Percentiles rank a stretch among this genome's conserved stretches.
Evolutionary conservation across 2,797 vertebrate genomes (phyloP).

Genomic region (Rousettus madagascariensis): DNA sequence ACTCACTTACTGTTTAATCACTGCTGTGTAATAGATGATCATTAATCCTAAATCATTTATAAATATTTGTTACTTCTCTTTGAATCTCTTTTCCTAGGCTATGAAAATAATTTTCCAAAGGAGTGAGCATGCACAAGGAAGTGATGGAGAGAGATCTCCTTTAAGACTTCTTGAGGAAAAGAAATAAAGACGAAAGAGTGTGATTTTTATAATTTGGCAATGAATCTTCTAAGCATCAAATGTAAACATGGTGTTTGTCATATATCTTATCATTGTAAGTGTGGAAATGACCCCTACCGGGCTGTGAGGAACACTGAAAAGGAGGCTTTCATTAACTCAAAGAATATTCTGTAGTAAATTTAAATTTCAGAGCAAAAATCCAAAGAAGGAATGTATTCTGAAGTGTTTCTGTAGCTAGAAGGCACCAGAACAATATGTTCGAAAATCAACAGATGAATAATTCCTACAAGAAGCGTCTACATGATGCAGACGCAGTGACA

Average conservation of each 20-base stretch:
- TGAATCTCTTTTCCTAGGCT: conserved; percentile 78
- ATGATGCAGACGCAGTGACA: not conserved
- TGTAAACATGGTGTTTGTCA: not conserved
- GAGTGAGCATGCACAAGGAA: conserved; percentile 55
- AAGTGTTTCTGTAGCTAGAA: conserved; percentile 31
- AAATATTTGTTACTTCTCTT: conserved; percentile 59
- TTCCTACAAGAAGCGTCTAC: not conserved
- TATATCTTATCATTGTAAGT: not conserved
- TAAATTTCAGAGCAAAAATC: not conserved
- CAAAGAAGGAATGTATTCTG: conserved; percentile 27
- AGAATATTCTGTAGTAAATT: conserved; percentile 29
- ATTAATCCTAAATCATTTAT: not conserved
- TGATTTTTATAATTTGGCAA: not conserved
- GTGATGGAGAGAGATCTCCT: conserved; percentile 54
- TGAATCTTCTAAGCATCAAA: not conserved
- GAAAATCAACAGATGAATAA: not conserved
- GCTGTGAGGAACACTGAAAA: not conserved
- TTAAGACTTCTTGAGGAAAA: conserved; percentile 73
- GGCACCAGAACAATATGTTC: not conserved
- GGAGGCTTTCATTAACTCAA: not conserved
- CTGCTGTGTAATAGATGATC: not conserved
- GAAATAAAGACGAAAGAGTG: conserved; percentile 49
- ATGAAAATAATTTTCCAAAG: conserved; percentile 80
- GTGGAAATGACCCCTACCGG: not conserved
- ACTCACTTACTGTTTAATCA: not conserved